Evolutionary conservation across 1,140 invertebrate genomes (phyloP), one percentile per base, ranked within the genome.

Genomic region (Leucophenga varia): DNA sequence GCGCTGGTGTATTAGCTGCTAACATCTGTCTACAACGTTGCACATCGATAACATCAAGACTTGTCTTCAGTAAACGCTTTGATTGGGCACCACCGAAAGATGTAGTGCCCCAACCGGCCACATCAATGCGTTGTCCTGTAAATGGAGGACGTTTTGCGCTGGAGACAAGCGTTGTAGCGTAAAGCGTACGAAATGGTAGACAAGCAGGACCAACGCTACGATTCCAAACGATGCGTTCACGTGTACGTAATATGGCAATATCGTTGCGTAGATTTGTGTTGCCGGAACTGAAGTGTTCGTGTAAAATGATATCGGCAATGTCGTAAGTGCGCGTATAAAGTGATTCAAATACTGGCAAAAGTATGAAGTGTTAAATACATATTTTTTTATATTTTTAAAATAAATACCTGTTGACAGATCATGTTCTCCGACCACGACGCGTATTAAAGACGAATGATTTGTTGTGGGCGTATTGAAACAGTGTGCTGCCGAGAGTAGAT

Each of bases 71-170:
- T 36, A 74, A 34, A 1, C 58, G 53, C 7, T 54, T 43, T 0
- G 72, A 71, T 22, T 64, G 71, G 6, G 64, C 57, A 1, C 72
- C 72, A 20, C 63, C 72, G 38, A 71, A 74, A 1, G 58, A 69
- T 2, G 67, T 74, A 17, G 72, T 71, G 31, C 72, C 72, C 72
- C 72, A 74, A 6, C 72, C 72, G 13, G 72, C 61, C 3, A 61
- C 67, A 9, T 69, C 40, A 3, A 74, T 47, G 14, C 54, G 55
- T 3, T 69, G 47, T 1, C 69, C 69, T 2, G 54, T 28, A 12
- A 57, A 16, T 0, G 69, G 69, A 17, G 45, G 37, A 6, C 22
- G 22, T 16, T 21, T 43, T 3, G 20, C 20, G 12, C 5, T 18
- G 12, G 51, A 17, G 13, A 49, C 59, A 0, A 20, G 21, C 1